Conservation (phyloP, 2,113 vertebrate species). For the Onychorhynchus coronatus region DNA sequence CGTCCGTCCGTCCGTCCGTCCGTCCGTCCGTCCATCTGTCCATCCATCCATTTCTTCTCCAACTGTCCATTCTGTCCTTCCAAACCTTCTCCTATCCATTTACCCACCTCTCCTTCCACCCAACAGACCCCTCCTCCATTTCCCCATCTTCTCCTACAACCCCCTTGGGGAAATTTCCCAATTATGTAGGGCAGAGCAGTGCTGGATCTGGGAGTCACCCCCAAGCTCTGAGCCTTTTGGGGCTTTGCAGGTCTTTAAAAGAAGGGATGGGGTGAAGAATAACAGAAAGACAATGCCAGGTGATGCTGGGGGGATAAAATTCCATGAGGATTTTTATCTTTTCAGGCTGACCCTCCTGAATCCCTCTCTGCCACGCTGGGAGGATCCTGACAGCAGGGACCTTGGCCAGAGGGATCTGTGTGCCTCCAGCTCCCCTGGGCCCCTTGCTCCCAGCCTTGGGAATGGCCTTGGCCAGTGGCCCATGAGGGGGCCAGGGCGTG, state of each 20-base stretch:
- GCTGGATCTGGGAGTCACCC: background rate
- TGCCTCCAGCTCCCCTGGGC: background rate
- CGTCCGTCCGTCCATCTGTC: background rate
- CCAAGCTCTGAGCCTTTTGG: background rate
- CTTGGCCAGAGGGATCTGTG: background rate
- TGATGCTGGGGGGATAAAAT: background rate
- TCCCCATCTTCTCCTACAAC: background rate
- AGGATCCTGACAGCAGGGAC: background rate
- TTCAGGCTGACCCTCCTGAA: background rate
- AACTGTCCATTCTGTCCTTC: background rate
- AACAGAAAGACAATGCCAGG: no score
- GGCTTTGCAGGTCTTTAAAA: background rate
- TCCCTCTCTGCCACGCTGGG: background rate
- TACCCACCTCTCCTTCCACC: background rate
- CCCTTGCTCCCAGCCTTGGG: background rate
- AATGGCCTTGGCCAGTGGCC: background rate
- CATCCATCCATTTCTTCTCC: background rate
- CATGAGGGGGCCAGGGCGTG: rapidly evolving
- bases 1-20: no score
- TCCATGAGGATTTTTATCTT: background rate
- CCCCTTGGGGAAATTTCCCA: background rate
- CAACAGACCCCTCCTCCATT: rapidly evolving
- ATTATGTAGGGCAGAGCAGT: no score
- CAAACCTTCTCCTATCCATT: background rate
- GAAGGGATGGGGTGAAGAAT: background rate